These are phyloP conservation scores for Poeciliopsis presidionis DNA, from an alignment of 2,797 vertebrate species.

Conservation along the genomic window DNA sequence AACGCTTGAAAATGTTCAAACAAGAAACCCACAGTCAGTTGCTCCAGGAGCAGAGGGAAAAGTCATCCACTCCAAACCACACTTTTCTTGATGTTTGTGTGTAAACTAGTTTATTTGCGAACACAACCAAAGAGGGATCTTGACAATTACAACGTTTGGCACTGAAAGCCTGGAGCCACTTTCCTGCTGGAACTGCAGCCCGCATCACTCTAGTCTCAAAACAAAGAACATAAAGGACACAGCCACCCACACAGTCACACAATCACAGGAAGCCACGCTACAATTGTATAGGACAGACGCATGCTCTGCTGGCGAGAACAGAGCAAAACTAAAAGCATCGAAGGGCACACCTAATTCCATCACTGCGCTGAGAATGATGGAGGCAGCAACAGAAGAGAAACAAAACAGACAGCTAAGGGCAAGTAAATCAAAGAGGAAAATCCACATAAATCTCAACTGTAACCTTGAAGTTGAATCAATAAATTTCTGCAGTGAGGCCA, in stretches of 20 bases:
- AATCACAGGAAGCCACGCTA: constrained; percentile 62
- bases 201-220: constrained; percentile 64
- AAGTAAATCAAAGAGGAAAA: constrained; percentile 46
- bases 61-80: constrained; percentile 25
- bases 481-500: constrained; percentile 42
- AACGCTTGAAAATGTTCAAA: constrained; percentile 19
- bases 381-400: constrained; percentile 29
- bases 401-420: constrained; percentile 51
- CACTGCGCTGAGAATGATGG: constrained; percentile 24
- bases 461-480: constrained; percentile 55
- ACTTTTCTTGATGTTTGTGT: constrained; percentile 38
- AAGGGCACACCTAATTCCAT: constrained; percentile 55
- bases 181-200: constrained; percentile 68
- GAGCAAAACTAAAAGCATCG: constrained; percentile 62
- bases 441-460: constrained; percentile 34
- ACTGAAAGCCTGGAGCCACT: constrained; percentile 75
- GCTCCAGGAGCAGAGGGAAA: constrained; percentile 9
- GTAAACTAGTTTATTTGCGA: constrained; percentile 30
- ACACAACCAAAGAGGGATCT: constrained; percentile 45
- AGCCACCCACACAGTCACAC: constrained; percentile 34
- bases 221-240: constrained; percentile 69
- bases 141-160: constrained; percentile 76
- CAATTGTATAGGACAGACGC: constrained; percentile 71
- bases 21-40: constrained; percentile 9
- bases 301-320: constrained; percentile 60